phyloP scores from a whole-genome alignment of 2,797 vertebrate species.

The Notoglanidium macrostoma region DNA sequence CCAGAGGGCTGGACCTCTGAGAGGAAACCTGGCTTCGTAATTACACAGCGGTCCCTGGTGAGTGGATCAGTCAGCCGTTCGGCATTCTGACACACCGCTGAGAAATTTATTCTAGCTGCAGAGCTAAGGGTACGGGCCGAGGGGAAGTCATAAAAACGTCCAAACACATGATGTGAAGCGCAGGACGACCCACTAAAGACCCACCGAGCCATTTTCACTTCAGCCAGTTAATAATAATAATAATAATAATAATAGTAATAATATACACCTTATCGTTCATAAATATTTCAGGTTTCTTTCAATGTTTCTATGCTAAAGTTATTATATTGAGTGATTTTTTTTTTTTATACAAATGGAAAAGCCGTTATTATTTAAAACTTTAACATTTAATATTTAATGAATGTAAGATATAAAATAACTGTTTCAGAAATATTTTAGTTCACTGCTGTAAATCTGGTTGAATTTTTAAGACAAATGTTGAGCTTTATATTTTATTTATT shows the following conservation, averaged over 20 bases:
- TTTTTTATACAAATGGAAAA: background rate
- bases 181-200: background rate
- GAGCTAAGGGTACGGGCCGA: slow-evolving; percentile 35
- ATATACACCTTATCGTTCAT: too few species aligned
- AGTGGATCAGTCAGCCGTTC: slow-evolving; percentile 38
- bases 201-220: slow-evolving; percentile 18
- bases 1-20: background rate
- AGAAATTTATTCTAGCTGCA: slow-evolving; percentile 42
- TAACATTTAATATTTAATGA: background rate
- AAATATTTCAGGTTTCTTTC: background rate
- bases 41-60: slow-evolving; percentile 21
- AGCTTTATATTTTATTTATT: too few species aligned
- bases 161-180: background rate
- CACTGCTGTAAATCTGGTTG: background rate
- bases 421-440: background rate
- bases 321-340: background rate
- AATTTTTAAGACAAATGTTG: too few species aligned
- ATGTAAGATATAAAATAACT: background rate
- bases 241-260: background rate
- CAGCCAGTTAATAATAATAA: background rate
- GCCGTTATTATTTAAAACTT: background rate
- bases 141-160: slow-evolving; percentile 39
- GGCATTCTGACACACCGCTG: slow-evolving; percentile 13
- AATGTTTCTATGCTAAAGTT: background rate
- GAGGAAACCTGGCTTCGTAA: background rate